Conservation (phyloP, 2,888 invertebrate genomes). For the Podotricha telesiphe region DNA sequence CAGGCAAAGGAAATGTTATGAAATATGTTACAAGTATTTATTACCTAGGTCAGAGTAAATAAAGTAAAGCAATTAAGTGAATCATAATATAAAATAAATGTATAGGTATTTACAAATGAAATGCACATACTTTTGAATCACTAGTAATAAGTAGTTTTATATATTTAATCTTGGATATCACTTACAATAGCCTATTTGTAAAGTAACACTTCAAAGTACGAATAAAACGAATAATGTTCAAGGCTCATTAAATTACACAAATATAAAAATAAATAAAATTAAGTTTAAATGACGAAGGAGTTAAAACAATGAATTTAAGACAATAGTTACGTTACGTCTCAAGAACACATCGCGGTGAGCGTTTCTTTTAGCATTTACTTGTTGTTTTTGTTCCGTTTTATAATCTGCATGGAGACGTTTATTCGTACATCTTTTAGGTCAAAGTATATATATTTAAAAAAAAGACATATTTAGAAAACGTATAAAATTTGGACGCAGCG, state of each 20-base stretch:
- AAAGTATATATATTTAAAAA: not conserved
- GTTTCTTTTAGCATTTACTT: conserved; percentile 9
- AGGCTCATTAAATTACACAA: conserved; percentile 33
- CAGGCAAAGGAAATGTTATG: no score
- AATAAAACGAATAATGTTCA: not conserved
- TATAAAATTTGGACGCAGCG: no score
- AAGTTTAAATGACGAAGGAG: conserved; percentile 25
- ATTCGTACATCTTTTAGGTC: not conserved
- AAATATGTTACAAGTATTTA: no score
- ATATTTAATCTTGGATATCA: no score
- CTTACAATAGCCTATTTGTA: no score
- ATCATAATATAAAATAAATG: no score
- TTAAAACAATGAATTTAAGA: conserved; percentile 30
- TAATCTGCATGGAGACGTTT: not conserved
- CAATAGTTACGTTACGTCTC: conserved; percentile 16
- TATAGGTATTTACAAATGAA: no score
- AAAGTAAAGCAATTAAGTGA: no score
- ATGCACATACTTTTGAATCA: no score
- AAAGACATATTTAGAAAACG: no score
- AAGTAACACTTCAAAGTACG: not conserved
- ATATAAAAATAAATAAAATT: conserved; percentile 26
- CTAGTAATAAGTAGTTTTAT: no score
- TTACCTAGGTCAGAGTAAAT: no score
- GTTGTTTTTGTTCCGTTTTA: not conserved
- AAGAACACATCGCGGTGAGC: conserved; percentile 28